Conservation (phyloP, 1,140 invertebrate genomes). For the Macrobrachium nipponense region DNA sequence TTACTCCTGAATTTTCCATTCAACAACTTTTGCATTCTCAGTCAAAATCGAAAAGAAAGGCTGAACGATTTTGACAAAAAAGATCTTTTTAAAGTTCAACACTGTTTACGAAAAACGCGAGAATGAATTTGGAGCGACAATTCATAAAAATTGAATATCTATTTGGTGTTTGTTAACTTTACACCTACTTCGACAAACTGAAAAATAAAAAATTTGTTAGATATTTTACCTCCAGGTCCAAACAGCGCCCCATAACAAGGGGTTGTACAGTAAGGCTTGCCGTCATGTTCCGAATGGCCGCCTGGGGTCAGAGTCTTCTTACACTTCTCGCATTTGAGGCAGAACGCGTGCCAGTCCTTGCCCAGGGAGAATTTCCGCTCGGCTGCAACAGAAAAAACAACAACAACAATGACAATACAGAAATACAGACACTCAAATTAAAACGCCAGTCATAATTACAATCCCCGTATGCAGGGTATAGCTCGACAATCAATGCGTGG, state of each 20-base stretch:
- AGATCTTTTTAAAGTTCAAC: too few relatives aligned
- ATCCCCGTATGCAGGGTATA: too few relatives aligned
- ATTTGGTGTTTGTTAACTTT: too few relatives aligned
- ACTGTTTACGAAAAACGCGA: too few relatives aligned
- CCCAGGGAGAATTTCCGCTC: constrained; percentile 83
- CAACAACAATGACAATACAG: not conserved
- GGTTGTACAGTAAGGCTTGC: constrained; percentile 82
- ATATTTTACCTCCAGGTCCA: constrained; percentile 78
- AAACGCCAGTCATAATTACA: not conserved
- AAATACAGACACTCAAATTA: too few relatives aligned
- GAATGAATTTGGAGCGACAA: too few relatives aligned
- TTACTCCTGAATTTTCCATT: not conserved
- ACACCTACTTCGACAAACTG: too few relatives aligned
- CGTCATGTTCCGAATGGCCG: constrained; percentile 79
- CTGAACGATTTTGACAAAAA: too few relatives aligned
- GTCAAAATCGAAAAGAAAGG: not conserved
- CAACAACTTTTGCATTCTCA: not conserved
- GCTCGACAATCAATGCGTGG: too few relatives aligned
- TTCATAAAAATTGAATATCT: too few relatives aligned
- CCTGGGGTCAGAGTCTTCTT: constrained; percentile 82
- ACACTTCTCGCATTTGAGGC: constrained; percentile 82
- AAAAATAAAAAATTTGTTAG: too few relatives aligned
- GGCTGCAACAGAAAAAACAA: constrained; percentile 72
- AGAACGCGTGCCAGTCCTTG: constrained; percentile 83
- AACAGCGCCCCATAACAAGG: constrained; percentile 82